Base-by-base conservation (phyloP, 2,797 vertebrate genomes). In the Poeciliopsis paucimaculata region DNA sequence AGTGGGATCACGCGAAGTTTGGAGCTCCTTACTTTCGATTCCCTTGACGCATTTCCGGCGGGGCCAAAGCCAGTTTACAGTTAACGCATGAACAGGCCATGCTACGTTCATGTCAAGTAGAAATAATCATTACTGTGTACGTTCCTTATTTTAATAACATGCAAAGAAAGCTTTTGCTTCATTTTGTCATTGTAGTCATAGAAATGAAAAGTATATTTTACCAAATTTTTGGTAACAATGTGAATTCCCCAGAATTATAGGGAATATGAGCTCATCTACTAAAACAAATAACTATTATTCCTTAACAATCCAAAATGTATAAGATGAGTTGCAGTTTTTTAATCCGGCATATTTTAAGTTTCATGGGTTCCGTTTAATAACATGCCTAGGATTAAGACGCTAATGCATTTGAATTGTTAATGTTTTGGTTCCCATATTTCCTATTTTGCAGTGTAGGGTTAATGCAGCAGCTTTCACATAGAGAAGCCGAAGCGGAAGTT, bases 381-480 rank as follows among this genome's bases (percentile, higher is more conserved):
- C 4, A 1, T 26, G 7, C 11, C 7, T 5, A 49, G 31, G 4
- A 26, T 0, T 28, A 10, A 20, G 2, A 77, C 39, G 10, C 11
- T 2, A 73, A n/a, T 3, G 10, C 1, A 26, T 0, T 39, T 0
- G 34, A 53, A 23, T 15, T 18, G 31, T 10, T 41, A 1, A 28
- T 11, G 7, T 41, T 4, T 1, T 47, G 0, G 3, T 62, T 55
- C 0, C 0, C 6, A 53, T 3, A 1, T 71, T 0, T 55, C 0
- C 39, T 31, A 34, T 51, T 1, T 5, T 46, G 7, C 8, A 0
- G 1, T 2, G 1, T 10, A 47, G 1, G 74, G 0, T 82, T 81
- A 91, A 89, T n/a, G 84, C 80, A 1, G 8, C 87, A 70, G 18
- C 36, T 79, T 73, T 75, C 31, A 51, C 71, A 62, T 23, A 9